Conservation (phyloP, 30 jellyfish, hydroid and myxozoan genomes). For the Hydractinia echinata region DNA sequence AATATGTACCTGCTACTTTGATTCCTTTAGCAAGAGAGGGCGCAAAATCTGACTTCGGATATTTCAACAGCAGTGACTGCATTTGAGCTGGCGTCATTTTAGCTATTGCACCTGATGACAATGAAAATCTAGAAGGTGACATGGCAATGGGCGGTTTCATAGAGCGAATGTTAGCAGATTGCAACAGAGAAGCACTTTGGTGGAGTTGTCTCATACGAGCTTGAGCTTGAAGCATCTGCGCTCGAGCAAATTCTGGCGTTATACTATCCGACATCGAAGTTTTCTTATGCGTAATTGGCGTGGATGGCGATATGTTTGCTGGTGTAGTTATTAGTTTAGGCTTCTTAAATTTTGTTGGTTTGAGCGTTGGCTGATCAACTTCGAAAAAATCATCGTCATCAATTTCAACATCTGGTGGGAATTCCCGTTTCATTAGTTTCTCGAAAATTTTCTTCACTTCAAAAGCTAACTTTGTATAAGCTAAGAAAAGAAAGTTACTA, state of each 20-base stretch:
- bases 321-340: conserved; percentile 13
- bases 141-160: background rate
- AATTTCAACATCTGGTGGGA: conserved; percentile 61
- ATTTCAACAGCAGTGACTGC: conserved; percentile 6
- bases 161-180: background rate
- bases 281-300: background rate
- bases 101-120: conserved; percentile 7
- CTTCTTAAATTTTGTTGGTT: conserved; percentile 39
- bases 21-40: too few species aligned
- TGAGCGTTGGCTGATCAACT: conserved; percentile 50
- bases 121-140: background rate
- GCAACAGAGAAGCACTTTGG: conserved; percentile 10
- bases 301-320: background rate
- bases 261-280: background rate
- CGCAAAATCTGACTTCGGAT: background rate
- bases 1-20: too few species aligned
- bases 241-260: background rate
- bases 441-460: conserved; percentile 60
- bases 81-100: conserved; percentile 28
- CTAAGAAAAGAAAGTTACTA: conserved; percentile 29
- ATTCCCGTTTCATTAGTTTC: conserved; percentile 63
- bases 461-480: conserved; percentile 82
- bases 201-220: conserved; percentile 2
- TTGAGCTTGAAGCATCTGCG: conserved; percentile 21
- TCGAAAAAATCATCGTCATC: conserved; percentile 80